A percentile compares a stretch with the other conserved stretches of the same genome.
Conservation (phyloP, 2,113 vertebrate genomes). For the human (Homo sapiens) region GRCh38 chr12:70840501-70841000, state of each 20-base stretch:
- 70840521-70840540: not conserved
- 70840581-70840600: not conserved
- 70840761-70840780: not conserved
- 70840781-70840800: not conserved
- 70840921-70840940: not conserved
- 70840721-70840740: not conserved
- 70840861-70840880: not conserved
- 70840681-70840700: not conserved
- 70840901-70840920: not conserved
- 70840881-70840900: not conserved
- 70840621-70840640: not conserved
- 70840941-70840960: not conserved
- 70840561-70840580: not conserved
- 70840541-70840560: not conserved
- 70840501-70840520: not conserved
- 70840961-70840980: slow-evolving; percentile 11
- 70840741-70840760: not conserved
- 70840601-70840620: not conserved
- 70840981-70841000: not conserved
- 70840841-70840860: not conserved
- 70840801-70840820: not conserved
- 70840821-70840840: not conserved
- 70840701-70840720: not conserved
- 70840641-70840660: not conserved
- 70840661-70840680: not conserved